Evolutionary conservation across 2,888 invertebrate genomes (phyloP), one percentile per base, ranked within the genome.

Genomic region (Formica aserva): DNA sequence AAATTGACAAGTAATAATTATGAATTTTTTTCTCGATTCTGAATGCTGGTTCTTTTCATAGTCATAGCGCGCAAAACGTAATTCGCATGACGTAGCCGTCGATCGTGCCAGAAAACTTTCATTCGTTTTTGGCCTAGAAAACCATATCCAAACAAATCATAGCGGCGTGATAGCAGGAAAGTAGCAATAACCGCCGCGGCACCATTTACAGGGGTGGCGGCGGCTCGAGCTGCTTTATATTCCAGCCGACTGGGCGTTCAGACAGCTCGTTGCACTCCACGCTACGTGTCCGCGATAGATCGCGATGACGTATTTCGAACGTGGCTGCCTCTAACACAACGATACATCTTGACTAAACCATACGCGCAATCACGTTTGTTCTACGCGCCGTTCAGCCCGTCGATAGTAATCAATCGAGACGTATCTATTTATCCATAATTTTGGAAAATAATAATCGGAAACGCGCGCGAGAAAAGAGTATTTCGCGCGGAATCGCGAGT

Each of bases 121-220:
- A 22, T 60, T 66, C 38, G 67, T 32, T 11, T 45, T 60, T 32
- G 41, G n/a, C n/a, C n/a, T 69, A 22, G 18, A 32, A 32, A 15
- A n/a, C 29, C 29, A 8, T 26, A 18, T 8, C 26, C 38, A 38
- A 81, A 75, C 62, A 62, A 76, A 83, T 77, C 71, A 69, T 65
- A 63, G 66, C 69, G 26, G 18, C 52, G 45, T 75, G 83, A 83
- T 83, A 78, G 80, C 72, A 83, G 85, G 71, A 83, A 76, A 83
- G 57, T 69, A 83, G 83, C 83, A 85, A 85, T 85, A 85, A 85
- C 77, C 83, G 32, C 72, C 52, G 83, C 38, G 83, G 76, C n/a
- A 15, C 78, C 57, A 48, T 80, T 83, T 83, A 71, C 80, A 52
- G 13, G 45, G 35, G 26, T 41, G 8, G 71, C 45, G 41, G 32